Evolutionary conservation across 1,140 invertebrate genomes (phyloP), one percentile per base, ranked within the genome.

Genomic region (Orius laevigatus): DNA sequence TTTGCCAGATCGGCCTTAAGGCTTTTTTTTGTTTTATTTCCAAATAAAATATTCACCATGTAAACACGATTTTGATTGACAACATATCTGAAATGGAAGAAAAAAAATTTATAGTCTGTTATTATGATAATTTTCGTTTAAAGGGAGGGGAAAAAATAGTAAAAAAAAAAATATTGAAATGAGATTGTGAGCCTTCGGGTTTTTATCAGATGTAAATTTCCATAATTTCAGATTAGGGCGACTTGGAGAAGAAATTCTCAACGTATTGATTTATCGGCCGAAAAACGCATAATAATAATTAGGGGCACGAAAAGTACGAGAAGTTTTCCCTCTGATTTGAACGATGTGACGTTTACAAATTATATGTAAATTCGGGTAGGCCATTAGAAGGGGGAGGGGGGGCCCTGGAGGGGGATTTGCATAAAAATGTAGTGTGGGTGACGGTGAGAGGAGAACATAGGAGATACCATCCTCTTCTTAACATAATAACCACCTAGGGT

Each of bases 201-300:
- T 25, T 25, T 4, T 25, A 25, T 25, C 25, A 16, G 36, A 38
- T n/a, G n/a, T 16, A 16, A n/a, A 38, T 38, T 16, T 38, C 36
- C 36, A 38, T 38, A 38, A 38, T 38, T 38, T 38, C n/a, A 38
- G 36, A 38, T 38, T 38, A 38, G 36, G 11, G 36, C 36, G 36
- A 38, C 15, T n/a, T 12, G n/a, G 36, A n/a, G 36, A 38, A 38
- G 36, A 38, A 16, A 16, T 16, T n/a, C 36, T n/a, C 33, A 8
- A 38, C 3, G 36, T 38, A 38, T 38, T 38, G 36, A 38, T 38
- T 38, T 38, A 38, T 38, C 15, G n/a, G 15, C 36, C 36, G 36
- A 12, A 12, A 38, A 38, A n/a, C n/a, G n/a, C 15, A 38, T n/a
- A 38, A 38, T 10, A 38, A 38, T 38, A 38, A n/a, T n/a, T 38